Conservation (phyloP, 1,140 invertebrate species). For the Notospermus geniculatus region DNA sequence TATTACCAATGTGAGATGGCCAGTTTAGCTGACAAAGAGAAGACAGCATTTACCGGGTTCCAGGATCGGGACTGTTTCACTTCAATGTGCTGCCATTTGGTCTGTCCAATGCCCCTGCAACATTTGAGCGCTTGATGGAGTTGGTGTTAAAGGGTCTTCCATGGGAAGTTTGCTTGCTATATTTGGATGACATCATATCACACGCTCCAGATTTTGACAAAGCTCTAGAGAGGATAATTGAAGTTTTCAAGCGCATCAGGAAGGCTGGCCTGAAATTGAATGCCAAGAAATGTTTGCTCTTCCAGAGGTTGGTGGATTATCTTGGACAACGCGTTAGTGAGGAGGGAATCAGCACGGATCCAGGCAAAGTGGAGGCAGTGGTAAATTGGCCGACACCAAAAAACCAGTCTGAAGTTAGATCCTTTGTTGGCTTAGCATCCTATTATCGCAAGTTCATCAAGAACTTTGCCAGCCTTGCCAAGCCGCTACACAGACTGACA, state of each 20-base stretch:
- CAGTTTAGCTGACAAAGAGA: slow-evolving; percentile 14
- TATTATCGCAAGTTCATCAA: slow-evolving; percentile 21
- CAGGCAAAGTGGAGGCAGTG: slow-evolving; percentile 13
- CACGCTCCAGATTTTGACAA: slow-evolving; percentile 14
- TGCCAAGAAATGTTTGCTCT: slow-evolving; percentile 53
- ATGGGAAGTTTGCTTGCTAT: slow-evolving; percentile 14
- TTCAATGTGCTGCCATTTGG: slow-evolving; percentile 26
- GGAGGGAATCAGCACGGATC: slow-evolving; percentile 16
- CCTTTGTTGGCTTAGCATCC: slow-evolving; percentile 18
- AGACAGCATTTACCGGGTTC: slow-evolving; percentile 20
- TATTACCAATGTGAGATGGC: slow-evolving; percentile 41
- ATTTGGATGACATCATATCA: slow-evolving; percentile 23
- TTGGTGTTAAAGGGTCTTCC: slow-evolving; percentile 23
- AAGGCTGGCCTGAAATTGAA: slow-evolving; percentile 50
- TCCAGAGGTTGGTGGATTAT: slow-evolving; percentile 42
- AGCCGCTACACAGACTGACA: slow-evolving; percentile 24
- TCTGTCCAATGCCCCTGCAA: slow-evolving; percentile 24
- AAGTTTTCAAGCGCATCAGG: slow-evolving; percentile 24
- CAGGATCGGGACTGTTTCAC: slow-evolving; percentile 17
- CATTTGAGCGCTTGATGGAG: slow-evolving; percentile 35
- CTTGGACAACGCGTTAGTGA: slow-evolving; percentile 39
- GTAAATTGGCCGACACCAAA: slow-evolving; percentile 8
- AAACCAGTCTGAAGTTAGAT: slow-evolving; percentile 14
- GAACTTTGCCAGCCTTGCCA: slow-evolving; percentile 22
- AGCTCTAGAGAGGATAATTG: slow-evolving; percentile 5